phyloP scores from a whole-genome alignment of 2,113 vertebrate species.

The Brachypteracias leptosomus region DNA sequence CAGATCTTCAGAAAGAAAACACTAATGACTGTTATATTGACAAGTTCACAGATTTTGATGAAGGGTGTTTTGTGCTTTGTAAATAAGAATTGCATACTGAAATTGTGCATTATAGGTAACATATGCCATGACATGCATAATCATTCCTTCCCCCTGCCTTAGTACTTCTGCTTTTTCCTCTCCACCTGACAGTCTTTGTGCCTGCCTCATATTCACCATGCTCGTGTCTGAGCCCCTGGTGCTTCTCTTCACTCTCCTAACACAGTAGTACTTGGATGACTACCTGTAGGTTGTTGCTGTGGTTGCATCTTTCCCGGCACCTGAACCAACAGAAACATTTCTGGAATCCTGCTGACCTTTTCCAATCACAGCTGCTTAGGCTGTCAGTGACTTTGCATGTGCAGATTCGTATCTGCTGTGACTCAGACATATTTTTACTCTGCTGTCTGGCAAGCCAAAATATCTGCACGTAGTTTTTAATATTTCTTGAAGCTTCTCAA shows the following conservation, averaged over 20 bases:
- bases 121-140: neutral
- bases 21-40: neutral
- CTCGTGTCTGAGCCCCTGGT: accelerated
- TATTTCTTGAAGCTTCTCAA: neutral
- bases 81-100: neutral
- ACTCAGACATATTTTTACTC: neutral
- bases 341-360: neutral
- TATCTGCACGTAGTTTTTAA: neutral
- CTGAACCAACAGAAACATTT: neutral
- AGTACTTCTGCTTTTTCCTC: neutral
- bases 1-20: neutral
- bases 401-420: neutral
- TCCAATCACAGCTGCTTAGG: neutral
- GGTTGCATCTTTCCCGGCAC: neutral
- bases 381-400: neutral
- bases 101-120: neutral
- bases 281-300: neutral
- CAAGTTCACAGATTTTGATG: neutral
- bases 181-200: neutral
- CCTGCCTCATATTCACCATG: neutral
- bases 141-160: neutral
- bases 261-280: accelerated
- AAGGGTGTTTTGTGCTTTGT: neutral
- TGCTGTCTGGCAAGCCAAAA: neutral
- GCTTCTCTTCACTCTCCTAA: neutral